Conservation (phyloP, 1,140 invertebrate species). For the Philaenus spumarius region DNA sequence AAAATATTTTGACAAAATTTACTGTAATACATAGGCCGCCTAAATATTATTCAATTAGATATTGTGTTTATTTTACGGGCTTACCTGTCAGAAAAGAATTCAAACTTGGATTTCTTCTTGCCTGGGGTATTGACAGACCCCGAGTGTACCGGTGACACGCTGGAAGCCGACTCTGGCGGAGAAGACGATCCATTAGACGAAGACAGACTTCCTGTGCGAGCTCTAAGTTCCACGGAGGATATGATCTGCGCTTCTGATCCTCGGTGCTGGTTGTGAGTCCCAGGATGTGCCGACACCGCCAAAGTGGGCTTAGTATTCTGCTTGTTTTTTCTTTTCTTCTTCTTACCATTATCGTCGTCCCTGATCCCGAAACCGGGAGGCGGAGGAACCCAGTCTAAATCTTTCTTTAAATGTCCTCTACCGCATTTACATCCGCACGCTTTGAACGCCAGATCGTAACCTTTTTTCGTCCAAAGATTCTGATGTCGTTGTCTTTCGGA, state of each 20-base stretch:
- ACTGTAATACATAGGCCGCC: no score
- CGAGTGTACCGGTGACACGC: constrained; percentile 59
- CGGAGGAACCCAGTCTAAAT: constrained; percentile 83
- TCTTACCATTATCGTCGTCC: constrained; percentile 44
- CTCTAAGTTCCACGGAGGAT: constrained; percentile 27
- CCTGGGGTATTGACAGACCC: constrained; percentile 26
- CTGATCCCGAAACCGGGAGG: constrained; percentile 40
- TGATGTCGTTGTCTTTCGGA: constrained; percentile 88
- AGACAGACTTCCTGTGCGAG: constrained; percentile 52
- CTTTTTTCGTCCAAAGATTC: constrained; percentile 96
- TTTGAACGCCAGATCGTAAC: constrained; percentile 88
- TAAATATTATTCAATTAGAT: no score
- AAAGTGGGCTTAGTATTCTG: constrained; percentile 54
- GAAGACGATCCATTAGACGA: constrained; percentile 60
- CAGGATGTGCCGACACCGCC: constrained; percentile 40
- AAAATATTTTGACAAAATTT: no score
- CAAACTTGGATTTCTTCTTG: constrained; percentile 68
- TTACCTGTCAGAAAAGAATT: constrained; percentile 76
- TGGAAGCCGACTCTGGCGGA: constrained; percentile 53
- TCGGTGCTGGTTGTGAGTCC: constrained; percentile 15
- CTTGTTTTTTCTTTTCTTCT: constrained; percentile 65
- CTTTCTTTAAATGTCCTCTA: constrained; percentile 87
- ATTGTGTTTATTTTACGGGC: constrained; percentile 32
- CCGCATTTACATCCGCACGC: constrained; percentile 83
- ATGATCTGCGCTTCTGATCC: constrained; percentile 12